These are phyloP conservation scores for Phasianus colchicus DNA, from an alignment of 2,113 vertebrate genomes.

Conservation along the genomic window DNA sequence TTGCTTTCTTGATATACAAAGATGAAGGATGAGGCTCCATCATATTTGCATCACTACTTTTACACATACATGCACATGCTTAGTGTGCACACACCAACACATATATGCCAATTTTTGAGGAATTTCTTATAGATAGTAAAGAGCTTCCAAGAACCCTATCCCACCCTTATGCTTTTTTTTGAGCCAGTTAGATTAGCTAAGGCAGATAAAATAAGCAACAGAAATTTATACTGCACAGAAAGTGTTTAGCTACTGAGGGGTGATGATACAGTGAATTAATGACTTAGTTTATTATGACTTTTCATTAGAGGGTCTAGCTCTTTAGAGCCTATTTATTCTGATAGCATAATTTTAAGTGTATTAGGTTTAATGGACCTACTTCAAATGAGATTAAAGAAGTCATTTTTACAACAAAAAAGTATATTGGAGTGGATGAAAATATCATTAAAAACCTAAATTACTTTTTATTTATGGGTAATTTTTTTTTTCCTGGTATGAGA, in stretches of 20 bases:
- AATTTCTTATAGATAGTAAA: background rate
- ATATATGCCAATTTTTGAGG: background rate
- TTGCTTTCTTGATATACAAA: background rate
- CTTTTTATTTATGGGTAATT: background rate
- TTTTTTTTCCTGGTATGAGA: background rate
- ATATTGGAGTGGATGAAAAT: background rate
- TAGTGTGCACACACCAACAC: background rate
- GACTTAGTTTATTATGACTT: slow-evolving; percentile 14
- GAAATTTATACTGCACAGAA: background rate
- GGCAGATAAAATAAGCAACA: background rate
- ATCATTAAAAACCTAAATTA: background rate
- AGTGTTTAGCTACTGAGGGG: background rate
- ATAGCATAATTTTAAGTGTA: slow-evolving; percentile 8
- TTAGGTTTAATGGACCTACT: slow-evolving; percentile 24
- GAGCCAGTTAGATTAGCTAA: background rate
- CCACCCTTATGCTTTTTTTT: background rate
- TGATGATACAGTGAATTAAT: slow-evolving; percentile 24
- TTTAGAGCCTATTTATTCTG: slow-evolving; percentile 3
- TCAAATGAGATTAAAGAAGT: slow-evolving; percentile 30
- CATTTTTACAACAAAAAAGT: background rate
- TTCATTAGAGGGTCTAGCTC: background rate
- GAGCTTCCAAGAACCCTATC: background rate
- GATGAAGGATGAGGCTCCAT: background rate
- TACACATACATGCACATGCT: background rate
- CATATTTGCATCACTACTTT: background rate